These are phyloP conservation scores for Barnardius zonarius DNA, from an alignment of 2,113 vertebrate genomes.

Conservation along the genomic window DNA sequence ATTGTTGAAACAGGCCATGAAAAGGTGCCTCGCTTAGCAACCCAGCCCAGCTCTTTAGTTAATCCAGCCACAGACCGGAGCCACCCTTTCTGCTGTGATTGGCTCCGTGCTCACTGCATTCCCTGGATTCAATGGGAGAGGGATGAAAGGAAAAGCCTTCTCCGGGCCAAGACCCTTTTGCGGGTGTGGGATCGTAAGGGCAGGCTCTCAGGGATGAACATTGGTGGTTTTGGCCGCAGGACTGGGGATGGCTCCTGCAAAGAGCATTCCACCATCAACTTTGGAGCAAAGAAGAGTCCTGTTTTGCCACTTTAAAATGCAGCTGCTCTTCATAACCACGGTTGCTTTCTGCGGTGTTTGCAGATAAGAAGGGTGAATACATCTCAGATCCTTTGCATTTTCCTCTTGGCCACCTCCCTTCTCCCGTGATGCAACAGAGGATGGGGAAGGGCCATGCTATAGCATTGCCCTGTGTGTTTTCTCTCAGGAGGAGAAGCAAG, in stretches of 20 bases:
- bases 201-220: neutral
- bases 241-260: neutral
- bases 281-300: neutral
- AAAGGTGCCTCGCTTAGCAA: conserved; percentile 6
- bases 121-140: conserved; percentile 26
- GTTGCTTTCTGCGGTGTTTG: neutral
- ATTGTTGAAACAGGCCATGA: neutral
- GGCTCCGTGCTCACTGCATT: neutral
- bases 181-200: neutral
- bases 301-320: neutral
- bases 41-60: neutral
- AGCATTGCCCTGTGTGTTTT: neutral
- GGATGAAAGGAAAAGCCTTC: conserved; percentile 24
- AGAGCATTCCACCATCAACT: neutral
- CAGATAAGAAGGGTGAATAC: neutral
- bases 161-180: neutral
- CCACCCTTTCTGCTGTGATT: neutral
- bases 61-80: neutral
- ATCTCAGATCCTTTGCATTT: neutral
- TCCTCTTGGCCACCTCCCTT: conserved; percentile 10
- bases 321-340: neutral
- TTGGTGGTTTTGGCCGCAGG: neutral
- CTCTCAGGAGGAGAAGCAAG: neutral
- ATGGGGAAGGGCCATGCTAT: neutral
- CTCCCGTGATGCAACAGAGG: neutral